Evolutionary conservation across 2,888 invertebrate genomes (phyloP).

Genomic region (Fragum fragum): DNA sequence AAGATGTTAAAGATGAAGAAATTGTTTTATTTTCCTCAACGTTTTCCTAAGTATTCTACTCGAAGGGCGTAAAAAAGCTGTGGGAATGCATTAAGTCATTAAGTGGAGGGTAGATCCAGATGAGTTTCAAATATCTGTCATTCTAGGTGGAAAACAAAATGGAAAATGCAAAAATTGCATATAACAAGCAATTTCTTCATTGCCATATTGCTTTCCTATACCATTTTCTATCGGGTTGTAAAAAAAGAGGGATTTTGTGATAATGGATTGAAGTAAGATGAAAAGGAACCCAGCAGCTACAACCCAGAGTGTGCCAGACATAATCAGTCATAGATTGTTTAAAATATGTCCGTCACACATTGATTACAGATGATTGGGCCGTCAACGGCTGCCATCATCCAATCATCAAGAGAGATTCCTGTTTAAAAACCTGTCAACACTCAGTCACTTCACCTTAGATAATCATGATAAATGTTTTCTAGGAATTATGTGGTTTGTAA

Average conservation of each 20-base stretch:
- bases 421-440: constrained; percentile 10
- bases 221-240: background rate
- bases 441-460: constrained; percentile 2
- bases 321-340: constrained; percentile 18
- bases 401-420: constrained; percentile 19
- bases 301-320: background rate
- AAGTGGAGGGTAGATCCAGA: too few relatives aligned
- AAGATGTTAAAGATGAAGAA: too few relatives aligned
- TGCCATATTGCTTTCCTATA: too few relatives aligned
- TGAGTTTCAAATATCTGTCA: too few relatives aligned
- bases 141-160: too few relatives aligned
- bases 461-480: background rate
- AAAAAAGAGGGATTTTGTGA: too few relatives aligned
- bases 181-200: constrained; percentile 21
- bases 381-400: constrained; percentile 20
- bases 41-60: too few relatives aligned
- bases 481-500: too few relatives aligned
- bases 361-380: constrained; percentile 17
- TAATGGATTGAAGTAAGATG: too few relatives aligned
- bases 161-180: constrained; percentile 14
- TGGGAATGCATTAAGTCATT: too few relatives aligned
- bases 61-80: too few relatives aligned
- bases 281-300: background rate
- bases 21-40: too few relatives aligned
- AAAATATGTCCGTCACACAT: constrained; percentile 15